Percentiles rank a stretch among this genome's conserved stretches.
phyloP scores from a whole-genome alignment of 2,113 vertebrate genomes.

The Aspidoscelis tigris region DNA sequence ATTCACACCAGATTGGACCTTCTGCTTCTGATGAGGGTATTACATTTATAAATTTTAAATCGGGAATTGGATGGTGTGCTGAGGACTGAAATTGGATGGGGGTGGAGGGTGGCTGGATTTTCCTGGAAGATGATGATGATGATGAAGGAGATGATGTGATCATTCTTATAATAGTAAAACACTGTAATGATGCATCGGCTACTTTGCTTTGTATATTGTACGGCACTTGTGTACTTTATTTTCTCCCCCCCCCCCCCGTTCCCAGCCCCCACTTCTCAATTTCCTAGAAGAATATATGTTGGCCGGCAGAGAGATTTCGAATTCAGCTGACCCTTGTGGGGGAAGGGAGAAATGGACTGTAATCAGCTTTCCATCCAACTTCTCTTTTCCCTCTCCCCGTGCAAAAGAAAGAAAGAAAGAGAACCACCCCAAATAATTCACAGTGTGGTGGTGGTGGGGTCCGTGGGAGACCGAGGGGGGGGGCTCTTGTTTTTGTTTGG shows the following conservation, averaged over 20 bases:
- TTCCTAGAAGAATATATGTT: slow-evolving; percentile 55
- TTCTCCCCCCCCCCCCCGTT: slow-evolving; percentile 3
- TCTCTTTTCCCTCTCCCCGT: too few relatives aligned
- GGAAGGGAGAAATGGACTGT: neutral
- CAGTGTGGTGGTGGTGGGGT: slow-evolving; percentile 39
- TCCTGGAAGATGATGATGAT: slow-evolving; percentile 72
- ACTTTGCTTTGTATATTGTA: slow-evolving; percentile 62
- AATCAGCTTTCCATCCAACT: slow-evolving; percentile 43
- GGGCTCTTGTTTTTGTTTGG: slow-evolving; percentile 75
- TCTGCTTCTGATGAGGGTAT: slow-evolving; percentile 88
- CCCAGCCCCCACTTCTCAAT: slow-evolving; percentile 32
- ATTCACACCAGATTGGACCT: slow-evolving; percentile 91
- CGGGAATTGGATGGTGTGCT: slow-evolving; percentile 81
- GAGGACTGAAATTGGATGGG: slow-evolving; percentile 82
- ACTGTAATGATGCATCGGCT: slow-evolving; percentile 63
- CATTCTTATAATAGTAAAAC: slow-evolving; percentile 58
- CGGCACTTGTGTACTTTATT: slow-evolving; percentile 50
- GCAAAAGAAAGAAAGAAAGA: neutral
- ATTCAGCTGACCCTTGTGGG: slow-evolving; percentile 23
- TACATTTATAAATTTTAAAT: slow-evolving; percentile 93
- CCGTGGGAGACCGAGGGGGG: slow-evolving; percentile 35
- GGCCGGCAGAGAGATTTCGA: slow-evolving; percentile 51
- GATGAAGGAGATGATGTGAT: slow-evolving; percentile 64
- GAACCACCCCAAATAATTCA: slow-evolving; percentile 45
- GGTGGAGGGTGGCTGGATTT: slow-evolving; percentile 75